These are phyloP conservation scores for Eulithis prunata DNA, from an alignment of 2,888 invertebrate species.

Conservation along the genomic window DNA sequence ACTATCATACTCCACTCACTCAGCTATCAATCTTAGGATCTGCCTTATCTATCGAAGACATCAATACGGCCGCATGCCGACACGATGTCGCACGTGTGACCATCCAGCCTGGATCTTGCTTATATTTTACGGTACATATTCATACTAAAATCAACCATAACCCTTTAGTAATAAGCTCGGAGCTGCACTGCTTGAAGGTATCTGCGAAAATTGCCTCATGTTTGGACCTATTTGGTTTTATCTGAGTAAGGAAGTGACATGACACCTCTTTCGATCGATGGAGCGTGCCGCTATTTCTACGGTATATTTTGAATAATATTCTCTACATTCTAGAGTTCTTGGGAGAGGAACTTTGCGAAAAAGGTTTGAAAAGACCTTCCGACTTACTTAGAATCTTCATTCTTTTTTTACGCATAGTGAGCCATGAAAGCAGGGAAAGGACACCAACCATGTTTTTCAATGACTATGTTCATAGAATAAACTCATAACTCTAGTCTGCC, in stretches of 20 bases:
- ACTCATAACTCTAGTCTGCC: too few relatives aligned
- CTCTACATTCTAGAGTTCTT: conserved; percentile 28
- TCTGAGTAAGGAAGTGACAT: conserved; percentile 60
- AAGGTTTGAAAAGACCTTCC: neutral
- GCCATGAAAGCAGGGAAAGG: too few relatives aligned
- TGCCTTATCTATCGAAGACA: conserved; percentile 72
- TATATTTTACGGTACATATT: conserved; percentile 56
- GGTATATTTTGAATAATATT: conserved; percentile 48
- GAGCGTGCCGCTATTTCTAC: conserved; percentile 59
- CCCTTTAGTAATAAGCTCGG: conserved; percentile 1
- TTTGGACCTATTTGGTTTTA: conserved; percentile 64
- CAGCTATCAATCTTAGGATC: conserved; percentile 55
- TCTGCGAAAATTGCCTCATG: conserved; percentile 40
- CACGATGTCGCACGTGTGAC: conserved; percentile 59
- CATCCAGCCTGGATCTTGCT: conserved; percentile 61
- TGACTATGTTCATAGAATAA: neutral
- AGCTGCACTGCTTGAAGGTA: conserved; percentile 6
- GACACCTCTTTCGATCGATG: conserved; percentile 63
- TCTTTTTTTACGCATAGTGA: neutral
- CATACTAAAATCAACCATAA: conserved; percentile 32
- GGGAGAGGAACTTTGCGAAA: conserved; percentile 8
- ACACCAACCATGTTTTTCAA: neutral
- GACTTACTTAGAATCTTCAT: too few relatives aligned
- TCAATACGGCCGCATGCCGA: conserved; percentile 66
- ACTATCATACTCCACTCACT: conserved; percentile 37